phyloP scores from a whole-genome alignment of 2,113 vertebrate species.

The Ginglymostoma cirratum region DNA sequence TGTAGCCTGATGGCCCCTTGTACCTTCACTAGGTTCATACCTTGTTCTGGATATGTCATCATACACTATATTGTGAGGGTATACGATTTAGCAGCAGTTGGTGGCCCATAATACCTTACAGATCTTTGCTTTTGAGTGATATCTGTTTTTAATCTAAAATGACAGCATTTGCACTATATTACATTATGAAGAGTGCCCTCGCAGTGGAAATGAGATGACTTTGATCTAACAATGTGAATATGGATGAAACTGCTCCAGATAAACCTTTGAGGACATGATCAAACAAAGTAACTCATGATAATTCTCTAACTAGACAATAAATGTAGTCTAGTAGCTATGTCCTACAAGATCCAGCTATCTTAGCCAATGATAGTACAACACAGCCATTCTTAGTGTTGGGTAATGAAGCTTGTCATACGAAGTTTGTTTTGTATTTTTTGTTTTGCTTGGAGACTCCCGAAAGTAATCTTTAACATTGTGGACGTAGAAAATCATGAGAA shows the following conservation, averaged over 20 bases:
- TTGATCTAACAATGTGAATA: neutral
- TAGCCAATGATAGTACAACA: neutral
- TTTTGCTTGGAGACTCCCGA: neutral
- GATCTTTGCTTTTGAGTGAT: no score
- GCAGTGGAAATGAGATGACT: neutral
- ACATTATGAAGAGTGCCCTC: neutral
- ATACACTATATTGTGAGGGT: neutral
- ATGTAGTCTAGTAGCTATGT: neutral
- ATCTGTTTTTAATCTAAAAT: no score
- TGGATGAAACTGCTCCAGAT: neutral
- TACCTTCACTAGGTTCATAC: neutral
- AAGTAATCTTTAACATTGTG: neutral
- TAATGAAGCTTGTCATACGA: neutral
- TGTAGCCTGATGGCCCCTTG: neutral
- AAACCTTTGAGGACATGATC: neutral
- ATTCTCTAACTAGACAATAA: neutral
- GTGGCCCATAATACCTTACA: neutral
- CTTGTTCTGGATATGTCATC: neutral
- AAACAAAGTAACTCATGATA: neutral
- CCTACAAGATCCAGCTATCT: neutral
- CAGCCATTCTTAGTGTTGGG: neutral
- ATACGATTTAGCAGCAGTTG: neutral
- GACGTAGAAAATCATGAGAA: neutral
- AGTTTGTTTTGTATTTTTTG: neutral
- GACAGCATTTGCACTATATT: neutral